Evolutionary conservation across 2,113 vertebrate species (phyloP).

Genomic region (Engystomops pustulosus): DNA sequence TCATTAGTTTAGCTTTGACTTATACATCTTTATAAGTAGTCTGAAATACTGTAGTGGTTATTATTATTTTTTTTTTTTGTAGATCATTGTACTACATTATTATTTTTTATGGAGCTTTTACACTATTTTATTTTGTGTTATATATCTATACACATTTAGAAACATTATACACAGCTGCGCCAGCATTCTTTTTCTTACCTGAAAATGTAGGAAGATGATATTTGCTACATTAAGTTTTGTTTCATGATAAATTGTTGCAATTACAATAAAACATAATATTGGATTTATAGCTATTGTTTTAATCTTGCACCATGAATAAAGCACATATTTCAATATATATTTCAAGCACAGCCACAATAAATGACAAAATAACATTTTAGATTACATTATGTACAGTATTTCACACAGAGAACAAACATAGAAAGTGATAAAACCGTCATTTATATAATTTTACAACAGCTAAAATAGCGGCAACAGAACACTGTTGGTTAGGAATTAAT

Average conservation of each 20-base stretch:
- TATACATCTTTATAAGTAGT: background rate
- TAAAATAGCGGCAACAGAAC: slow-evolving; percentile 58
- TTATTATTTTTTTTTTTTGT: background rate
- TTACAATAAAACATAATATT: slow-evolving; percentile 78
- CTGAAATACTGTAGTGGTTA: background rate
- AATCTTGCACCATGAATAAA: slow-evolving; percentile 74
- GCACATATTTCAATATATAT: slow-evolving; percentile 70
- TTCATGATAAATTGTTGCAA: slow-evolving; percentile 74
- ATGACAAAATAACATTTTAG: slow-evolving; percentile 73
- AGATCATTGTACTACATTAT: background rate
- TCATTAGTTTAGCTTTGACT: background rate
- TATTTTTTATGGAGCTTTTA: background rate
- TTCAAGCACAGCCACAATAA: slow-evolving; percentile 69
- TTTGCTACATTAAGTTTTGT: slow-evolving; percentile 10
- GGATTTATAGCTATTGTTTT: slow-evolving; percentile 76
- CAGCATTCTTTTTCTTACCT: background rate
- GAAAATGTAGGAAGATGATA: slow-evolving; percentile 9
- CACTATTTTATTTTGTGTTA: background rate
- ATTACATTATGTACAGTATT: slow-evolving; percentile 66
- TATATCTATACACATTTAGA: slow-evolving; percentile 7
- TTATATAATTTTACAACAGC: slow-evolving; percentile 73
- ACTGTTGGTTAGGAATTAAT: background rate
- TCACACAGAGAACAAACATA: slow-evolving; percentile 70
- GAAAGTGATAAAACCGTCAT: slow-evolving; percentile 71
- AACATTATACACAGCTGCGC: background rate